phyloP scores from a whole-genome alignment of 2,888 invertebrate species.

The Calephelis perditalis region DNA sequence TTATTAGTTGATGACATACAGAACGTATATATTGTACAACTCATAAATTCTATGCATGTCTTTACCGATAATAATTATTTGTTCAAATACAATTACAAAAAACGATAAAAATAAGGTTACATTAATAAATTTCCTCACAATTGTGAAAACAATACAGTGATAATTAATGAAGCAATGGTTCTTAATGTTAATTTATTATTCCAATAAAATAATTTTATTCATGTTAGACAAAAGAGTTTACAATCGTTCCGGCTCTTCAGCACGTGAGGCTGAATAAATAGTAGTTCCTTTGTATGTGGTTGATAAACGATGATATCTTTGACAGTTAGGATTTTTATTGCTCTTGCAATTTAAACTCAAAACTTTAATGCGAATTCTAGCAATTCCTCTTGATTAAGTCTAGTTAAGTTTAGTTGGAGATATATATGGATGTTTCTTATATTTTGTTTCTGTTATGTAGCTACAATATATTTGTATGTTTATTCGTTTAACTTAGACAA shows the following conservation, averaged over 20 bases:
- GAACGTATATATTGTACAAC: no score
- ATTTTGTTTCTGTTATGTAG: no score
- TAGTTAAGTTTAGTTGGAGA: no score
- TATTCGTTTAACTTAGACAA: no score
- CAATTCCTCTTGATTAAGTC: neutral
- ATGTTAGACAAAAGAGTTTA: conserved; percentile 12
- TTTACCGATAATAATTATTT: neutral
- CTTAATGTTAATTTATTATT: conserved; percentile 12
- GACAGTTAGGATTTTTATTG: conserved; percentile 6
- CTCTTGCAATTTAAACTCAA: neutral
- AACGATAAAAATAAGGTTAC: conserved; percentile 12
- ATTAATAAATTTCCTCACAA: conserved; percentile 9
- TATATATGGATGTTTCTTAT: no score
- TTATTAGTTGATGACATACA: no score
- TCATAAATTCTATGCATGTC: no score
- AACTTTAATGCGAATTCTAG: neutral
- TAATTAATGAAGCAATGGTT: conserved; percentile 15
- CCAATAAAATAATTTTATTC: conserved; percentile 11
- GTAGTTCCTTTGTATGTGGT: conserved; percentile 32
- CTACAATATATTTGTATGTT: no score
- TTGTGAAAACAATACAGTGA: conserved; percentile 11
- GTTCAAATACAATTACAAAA: conserved; percentile 4
- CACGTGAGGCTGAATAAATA: conserved; percentile 38
- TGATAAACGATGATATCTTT: conserved; percentile 9
- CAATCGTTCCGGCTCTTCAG: conserved; percentile 11